Percentiles rank a stretch among this genome's conserved stretches.
Evolutionary conservation across 2,113 vertebrate species (phyloP).

Genomic region (Falco punctatus): DNA sequence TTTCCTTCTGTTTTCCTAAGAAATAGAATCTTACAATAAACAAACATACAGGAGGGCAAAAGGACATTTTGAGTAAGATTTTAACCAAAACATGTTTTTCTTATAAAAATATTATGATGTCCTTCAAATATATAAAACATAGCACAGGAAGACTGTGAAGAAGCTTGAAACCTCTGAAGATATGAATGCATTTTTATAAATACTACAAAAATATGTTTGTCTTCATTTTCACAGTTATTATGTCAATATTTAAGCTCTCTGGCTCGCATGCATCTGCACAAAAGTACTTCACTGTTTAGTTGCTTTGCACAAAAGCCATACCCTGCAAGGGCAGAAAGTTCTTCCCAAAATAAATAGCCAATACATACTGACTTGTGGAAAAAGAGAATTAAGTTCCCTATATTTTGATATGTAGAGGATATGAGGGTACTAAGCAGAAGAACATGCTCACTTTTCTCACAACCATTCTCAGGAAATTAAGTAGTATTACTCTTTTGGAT

Average conservation of each 20-base stretch:
- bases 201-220: constrained; percentile 20
- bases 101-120: constrained; percentile 71
- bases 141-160: constrained; percentile 47
- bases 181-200: constrained; percentile 36
- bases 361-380: not conserved
- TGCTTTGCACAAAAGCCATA: not conserved
- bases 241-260: constrained; percentile 25
- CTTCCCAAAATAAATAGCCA: not conserved
- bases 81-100: constrained; percentile 68
- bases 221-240: constrained; percentile 29
- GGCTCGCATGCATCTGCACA: not conserved
- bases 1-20: constrained; percentile 64
- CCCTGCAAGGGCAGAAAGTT: not conserved
- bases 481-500: not conserved
- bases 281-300: not conserved
- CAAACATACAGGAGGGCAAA: constrained; percentile 65
- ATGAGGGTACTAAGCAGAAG: not conserved
- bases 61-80: constrained; percentile 60
- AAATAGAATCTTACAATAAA: constrained; percentile 65
- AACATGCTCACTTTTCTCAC: not conserved
- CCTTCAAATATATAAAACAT: constrained; percentile 63
- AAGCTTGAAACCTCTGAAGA: not conserved
- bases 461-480: not conserved
- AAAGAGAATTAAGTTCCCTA: not conserved
- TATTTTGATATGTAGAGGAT: not conserved